Evolutionary conservation across 2,888 invertebrate species (phyloP).

Genomic region (Tipula unca): DNA sequence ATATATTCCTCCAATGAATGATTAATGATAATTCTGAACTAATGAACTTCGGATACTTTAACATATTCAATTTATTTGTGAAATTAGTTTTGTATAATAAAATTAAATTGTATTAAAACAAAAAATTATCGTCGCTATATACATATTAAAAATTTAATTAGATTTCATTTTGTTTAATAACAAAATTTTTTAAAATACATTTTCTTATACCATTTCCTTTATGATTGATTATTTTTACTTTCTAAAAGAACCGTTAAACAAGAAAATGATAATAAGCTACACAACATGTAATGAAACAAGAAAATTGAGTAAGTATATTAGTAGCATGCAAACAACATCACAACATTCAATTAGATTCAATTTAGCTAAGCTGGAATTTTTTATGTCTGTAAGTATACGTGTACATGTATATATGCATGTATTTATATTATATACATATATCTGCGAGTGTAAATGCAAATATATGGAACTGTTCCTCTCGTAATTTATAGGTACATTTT

Average conservation of each 20-base stretch:
- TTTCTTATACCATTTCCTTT: neutral
- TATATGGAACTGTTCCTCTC: neutral
- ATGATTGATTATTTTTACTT: neutral
- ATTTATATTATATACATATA: too few species aligned
- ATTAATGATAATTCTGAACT: neutral
- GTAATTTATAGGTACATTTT: neutral
- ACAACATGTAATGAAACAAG: neutral
- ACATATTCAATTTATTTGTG: neutral
- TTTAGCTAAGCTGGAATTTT: neutral
- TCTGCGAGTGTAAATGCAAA: too few species aligned
- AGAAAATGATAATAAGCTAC: neutral
- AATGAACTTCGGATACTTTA: neutral
- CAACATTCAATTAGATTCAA: neutral
- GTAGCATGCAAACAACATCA: neutral
- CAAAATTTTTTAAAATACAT: neutral
- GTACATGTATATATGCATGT: neutral
- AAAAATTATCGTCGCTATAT: neutral
- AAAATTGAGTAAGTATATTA: neutral
- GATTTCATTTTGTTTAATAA: neutral
- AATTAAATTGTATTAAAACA: neutral
- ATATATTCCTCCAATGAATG: neutral
- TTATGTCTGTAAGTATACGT: too few species aligned
- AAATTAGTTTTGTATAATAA: neutral
- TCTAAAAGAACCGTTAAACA: neutral
- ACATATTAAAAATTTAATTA: neutral